Percentiles rank a stretch among this genome's conserved stretches.
These are phyloP conservation scores for Lepus timidus DNA, from an alignment of 2,113 vertebrate genomes.

Conservation along the genomic window DNA sequence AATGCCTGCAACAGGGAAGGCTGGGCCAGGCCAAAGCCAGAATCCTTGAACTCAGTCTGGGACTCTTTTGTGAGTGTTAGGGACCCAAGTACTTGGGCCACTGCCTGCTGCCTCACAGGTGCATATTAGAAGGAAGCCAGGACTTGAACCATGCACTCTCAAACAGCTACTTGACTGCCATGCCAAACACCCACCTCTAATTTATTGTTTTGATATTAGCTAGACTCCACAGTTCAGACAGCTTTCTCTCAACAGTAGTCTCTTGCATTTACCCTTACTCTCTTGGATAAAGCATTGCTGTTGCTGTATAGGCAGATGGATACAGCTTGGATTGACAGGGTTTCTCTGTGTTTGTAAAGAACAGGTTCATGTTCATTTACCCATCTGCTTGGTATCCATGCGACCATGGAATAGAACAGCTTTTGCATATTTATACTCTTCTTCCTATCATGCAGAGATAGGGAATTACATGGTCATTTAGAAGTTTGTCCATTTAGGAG, in stretches of 20 bases:
- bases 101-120: too few relatives aligned
- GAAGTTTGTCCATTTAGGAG: slow-evolving; percentile 81
- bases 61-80: too few relatives aligned
- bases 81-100: too few relatives aligned
- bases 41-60: too few relatives aligned
- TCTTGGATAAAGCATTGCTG: neutral
- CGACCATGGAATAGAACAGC: slow-evolving; percentile 79
- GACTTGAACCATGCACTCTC: too few relatives aligned
- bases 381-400: slow-evolving; percentile 83
- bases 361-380: slow-evolving; percentile 80
- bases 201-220: slow-evolving; percentile 41
- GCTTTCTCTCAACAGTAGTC: neutral
- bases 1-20: too few relatives aligned
- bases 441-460: slow-evolving; percentile 74
- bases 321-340: slow-evolving; percentile 65
- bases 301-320: slow-evolving; percentile 73
- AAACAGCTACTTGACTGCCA: too few relatives aligned
- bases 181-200: too few relatives aligned
- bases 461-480: slow-evolving; percentile 79
- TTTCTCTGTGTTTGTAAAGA: slow-evolving; percentile 75
- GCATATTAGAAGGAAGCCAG: too few relatives aligned
- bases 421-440: slow-evolving; percentile 85
- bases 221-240: neutral
- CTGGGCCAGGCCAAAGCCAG: too few relatives aligned
- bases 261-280: neutral